phyloP scores from a whole-genome alignment of 1,140 invertebrate species.

The Brachionus manjavacas region DNA sequence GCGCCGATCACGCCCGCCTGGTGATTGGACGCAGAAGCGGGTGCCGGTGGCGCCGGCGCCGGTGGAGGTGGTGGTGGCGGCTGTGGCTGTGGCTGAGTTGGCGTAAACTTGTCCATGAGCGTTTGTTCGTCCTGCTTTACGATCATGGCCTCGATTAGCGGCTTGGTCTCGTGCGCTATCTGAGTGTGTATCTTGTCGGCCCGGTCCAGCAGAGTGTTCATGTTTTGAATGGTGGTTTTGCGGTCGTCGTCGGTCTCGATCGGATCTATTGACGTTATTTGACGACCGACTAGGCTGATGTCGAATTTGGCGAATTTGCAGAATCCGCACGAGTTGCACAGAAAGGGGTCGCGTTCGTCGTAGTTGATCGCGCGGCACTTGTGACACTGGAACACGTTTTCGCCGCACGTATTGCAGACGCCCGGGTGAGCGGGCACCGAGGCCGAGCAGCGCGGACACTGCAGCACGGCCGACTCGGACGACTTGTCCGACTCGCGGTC shows the following conservation, averaged over 20 bases:
- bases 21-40: not conserved
- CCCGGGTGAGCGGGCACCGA: slow-evolving; percentile 91
- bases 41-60: not conserved
- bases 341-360: slow-evolving; percentile 96
- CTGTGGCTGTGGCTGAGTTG: not conserved
- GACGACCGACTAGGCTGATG: slow-evolving; percentile 76
- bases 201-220: slow-evolving; percentile 83
- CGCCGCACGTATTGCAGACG: slow-evolving; percentile 92
- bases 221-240: slow-evolving; percentile 73
- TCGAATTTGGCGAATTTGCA: slow-evolving; percentile 99
- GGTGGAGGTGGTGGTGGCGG: not conserved
- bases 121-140: slow-evolving; percentile 48
- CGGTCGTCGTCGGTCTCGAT: slow-evolving; percentile 94
- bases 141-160: slow-evolving; percentile 75
- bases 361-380: slow-evolving; percentile 81
- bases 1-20: slow-evolving; percentile 53
- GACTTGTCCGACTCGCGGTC: slow-evolving; percentile 63
- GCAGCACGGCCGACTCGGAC: slow-evolving; percentile 70
- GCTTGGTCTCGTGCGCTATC: slow-evolving; percentile 73
- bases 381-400: slow-evolving; percentile 84
- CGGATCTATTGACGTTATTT: slow-evolving; percentile 89
- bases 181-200: slow-evolving; percentile 89
- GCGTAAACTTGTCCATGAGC: not conserved
- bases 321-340: slow-evolving; percentile 96
- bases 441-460: slow-evolving; percentile 89